Evolutionary conservation across 2,797 vertebrate genomes (phyloP), one percentile per base, ranked within the genome.

Genomic region (Sciurus carolinensis): DNA sequence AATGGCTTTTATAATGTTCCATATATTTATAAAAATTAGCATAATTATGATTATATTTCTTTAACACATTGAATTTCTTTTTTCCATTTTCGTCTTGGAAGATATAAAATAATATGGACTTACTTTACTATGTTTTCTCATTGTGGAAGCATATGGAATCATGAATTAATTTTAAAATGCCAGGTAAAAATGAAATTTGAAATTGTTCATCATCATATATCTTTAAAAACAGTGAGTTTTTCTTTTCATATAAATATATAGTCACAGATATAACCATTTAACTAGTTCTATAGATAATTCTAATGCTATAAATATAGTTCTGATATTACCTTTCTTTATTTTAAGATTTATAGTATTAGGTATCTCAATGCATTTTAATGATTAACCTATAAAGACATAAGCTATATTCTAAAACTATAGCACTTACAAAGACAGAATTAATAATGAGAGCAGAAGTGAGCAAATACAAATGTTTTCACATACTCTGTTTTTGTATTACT

Each of bases 1-100:
- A 26, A 75, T 5, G 47, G 64, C n/a, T 94, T 87, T 90, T 17
- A 90, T 75, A 17, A 71, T 89, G 30, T 33, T 69, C 4, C 22
- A 28, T 2, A 17, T 24, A 93, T 90, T 94, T 73, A 71, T 12
- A 73, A 64, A 95, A 85, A 47, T 14, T 94, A 44, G 44, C 36
- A 13, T 10, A 77, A 72, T 64, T 66, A 80, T 15, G 5, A 88
- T 42, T 62, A 42, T 44, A 87, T 57, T 50, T 81, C 17, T 82
- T 77, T 69, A 77, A 73, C 13, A 50, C 44, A 77, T 24, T 8
- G 30, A 66, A 84, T 79, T 52, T 0, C 11, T 79, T 90, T 64
- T 42, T 50, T 20, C 6, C n/a, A 20, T 71, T 69, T 76, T n/a
- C 30, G 71, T 67, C 10, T 87, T 67, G 6, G 36, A 39, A 80